Percentiles rank a stretch among this genome's conserved stretches.
phyloP scores from a whole-genome alignment of 2,797 vertebrate species.

The Arremon aurantiirostris region DNA sequence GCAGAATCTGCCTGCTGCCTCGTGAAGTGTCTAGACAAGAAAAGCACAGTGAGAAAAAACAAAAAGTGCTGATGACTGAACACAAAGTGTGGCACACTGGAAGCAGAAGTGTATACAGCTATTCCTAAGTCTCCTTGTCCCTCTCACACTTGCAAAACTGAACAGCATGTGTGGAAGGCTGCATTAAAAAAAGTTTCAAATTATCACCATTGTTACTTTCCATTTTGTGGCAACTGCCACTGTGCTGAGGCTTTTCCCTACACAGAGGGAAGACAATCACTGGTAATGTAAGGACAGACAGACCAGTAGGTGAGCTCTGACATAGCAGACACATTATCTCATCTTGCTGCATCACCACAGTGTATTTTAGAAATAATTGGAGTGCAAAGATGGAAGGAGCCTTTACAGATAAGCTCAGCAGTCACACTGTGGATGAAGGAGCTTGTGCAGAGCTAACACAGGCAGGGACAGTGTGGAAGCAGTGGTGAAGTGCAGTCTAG shows the following conservation, averaged over 20 bases:
- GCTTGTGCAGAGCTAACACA: not conserved
- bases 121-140: not conserved
- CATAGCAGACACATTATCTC: not conserved
- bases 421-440: not conserved
- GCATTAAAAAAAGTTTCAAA: not conserved
- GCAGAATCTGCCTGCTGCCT: not conserved
- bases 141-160: not conserved
- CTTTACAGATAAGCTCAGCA: not conserved
- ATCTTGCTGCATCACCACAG: not conserved
- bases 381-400: not conserved
- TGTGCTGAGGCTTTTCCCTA: not conserved
- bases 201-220: not conserved
- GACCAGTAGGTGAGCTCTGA: not conserved
- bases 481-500: not conserved
- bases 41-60: not conserved
- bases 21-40: not conserved
- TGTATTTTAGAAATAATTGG: not conserved
- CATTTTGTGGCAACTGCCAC: not conserved
- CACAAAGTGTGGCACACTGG: not conserved
- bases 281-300: not conserved
- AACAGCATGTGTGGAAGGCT: not conserved
- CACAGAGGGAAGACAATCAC: rapidly evolving
- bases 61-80: not conserved
- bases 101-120: not conserved
- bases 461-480: not conserved